These are phyloP conservation scores for Rhyacophila brunnea DNA, from an alignment of 1,140 invertebrate genomes.

Conservation along the genomic window DNA sequence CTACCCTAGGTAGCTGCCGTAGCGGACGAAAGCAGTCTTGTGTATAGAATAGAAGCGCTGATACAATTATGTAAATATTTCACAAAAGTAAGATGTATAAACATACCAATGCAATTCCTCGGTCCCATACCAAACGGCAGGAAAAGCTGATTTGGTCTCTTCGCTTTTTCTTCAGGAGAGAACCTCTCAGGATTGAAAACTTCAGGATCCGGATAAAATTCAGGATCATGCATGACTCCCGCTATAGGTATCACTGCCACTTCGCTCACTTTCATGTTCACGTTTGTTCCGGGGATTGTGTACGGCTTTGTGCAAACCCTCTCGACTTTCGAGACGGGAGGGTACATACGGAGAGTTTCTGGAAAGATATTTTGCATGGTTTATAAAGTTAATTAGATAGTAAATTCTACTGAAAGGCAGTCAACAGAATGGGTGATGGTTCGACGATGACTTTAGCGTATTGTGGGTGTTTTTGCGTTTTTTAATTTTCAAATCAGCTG, in stretches of 20 bases:
- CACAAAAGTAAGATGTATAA: too few species aligned
- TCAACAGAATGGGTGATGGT: too few species aligned
- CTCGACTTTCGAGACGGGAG: conserved; percentile 53
- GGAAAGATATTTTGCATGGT: too few species aligned
- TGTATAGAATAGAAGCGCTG: too few species aligned
- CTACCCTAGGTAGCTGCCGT: too few species aligned
- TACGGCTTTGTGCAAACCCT: conserved; percentile 54
- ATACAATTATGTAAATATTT: too few species aligned
- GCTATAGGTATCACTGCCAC: conserved; percentile 50
- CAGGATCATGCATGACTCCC: conserved; percentile 59
- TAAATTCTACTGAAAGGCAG: too few species aligned
- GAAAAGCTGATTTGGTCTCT: conserved; percentile 56
- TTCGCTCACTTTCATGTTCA: conserved; percentile 47
- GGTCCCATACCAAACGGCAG: conserved; percentile 72
- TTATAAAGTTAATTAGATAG: too few species aligned
- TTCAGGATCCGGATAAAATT: conserved; percentile 58
- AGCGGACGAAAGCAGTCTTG: too few species aligned
- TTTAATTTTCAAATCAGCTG: too few species aligned
- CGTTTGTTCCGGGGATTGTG: conserved; percentile 47
- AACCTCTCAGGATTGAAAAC: conserved; percentile 63
- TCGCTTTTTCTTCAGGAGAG: conserved; percentile 46
- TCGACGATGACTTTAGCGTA: too few species aligned
- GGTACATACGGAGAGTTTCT: conserved; percentile 63
- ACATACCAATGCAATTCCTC: conserved; percentile 73
- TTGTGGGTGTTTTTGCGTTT: too few species aligned